Evolutionary conservation across 2,113 vertebrate genomes (phyloP), one percentile per base, ranked within the genome.

Genomic region (Hiodon tergisus): DNA sequence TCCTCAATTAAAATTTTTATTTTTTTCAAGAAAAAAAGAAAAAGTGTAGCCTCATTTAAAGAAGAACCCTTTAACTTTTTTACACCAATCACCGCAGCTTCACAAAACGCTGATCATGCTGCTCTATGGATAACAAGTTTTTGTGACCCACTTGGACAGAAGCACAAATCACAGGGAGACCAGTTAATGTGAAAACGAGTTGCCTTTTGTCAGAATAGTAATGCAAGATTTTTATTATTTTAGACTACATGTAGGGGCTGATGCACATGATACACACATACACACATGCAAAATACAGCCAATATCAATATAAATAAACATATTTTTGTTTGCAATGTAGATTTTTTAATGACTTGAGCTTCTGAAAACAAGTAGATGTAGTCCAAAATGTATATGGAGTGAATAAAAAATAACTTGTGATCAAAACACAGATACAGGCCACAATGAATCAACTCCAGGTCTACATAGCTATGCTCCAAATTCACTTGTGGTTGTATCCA

Each of bases 101-200:
- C 10, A 14, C 31, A n/a, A 71, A 70, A 71, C 17, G 55, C 70
- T 71, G 70, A 48, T 59, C 70, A 31, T 31, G 54, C 69, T 5
- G 10, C 69, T 11, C 46, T 48, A 53, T 31, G 11, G 69, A 48
- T 53, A 59, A 17, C 55, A 5, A 59, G 53, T 58, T 48, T 47
- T 59, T 58, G 17, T 59, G 70, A 71, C 70, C 70, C 70, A 60
- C 31, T 71, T 71, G 47, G 54, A 59, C 70, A 47, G 10, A n/a
- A 3, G 65, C 46, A 47, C 48, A 47, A 59, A 59, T 60, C 70
- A 48, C 16, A 47, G 6, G 48, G 31, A 17, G 55, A 59, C 31
- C 65, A 60, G 31, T 31, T 31, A 31, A 31, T 31, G 31, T 31
- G 31, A 31, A 1, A 46, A 59, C 10, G 51, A 14, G 13, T 31